Evolutionary conservation across 2,797 vertebrate species (phyloP), one percentile per base, ranked within the genome.

Genomic region (Varecia variegata): DNA sequence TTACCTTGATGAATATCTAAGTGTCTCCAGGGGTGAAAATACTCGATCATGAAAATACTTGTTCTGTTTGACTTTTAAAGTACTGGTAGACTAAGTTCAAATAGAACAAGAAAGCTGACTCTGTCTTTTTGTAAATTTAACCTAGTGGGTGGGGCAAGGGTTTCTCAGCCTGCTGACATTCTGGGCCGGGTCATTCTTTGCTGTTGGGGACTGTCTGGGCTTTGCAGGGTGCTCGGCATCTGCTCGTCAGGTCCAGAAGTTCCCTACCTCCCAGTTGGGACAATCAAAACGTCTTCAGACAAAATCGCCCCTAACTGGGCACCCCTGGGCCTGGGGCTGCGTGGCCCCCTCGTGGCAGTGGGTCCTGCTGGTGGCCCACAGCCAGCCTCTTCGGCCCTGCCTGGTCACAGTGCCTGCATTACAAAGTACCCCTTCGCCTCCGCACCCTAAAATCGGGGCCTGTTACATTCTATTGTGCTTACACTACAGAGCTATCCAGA

Each of bases 401-500:
- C 60, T 73, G 92, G 79, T 90, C 81, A 13, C 0, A 0, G 90
- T 93, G n/a, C 83, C 97, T 97, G 4, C 0, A 90, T 88, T 94
- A 18, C 54, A 96, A 97, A 97, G 85, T 71, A 65, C 56, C 76
- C 90, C 71, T 90, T 96, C 95, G 70, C 88, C 6, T 0, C 85
- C 62, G 40, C 32, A 95, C 92, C 88, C 32, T 50, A 89, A 92
- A 97, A 96, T 10, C 23, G 40, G 82, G 23, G 81, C 74, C 38
- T 68, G 5, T 62, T 96, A 40, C 80, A 76, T 73, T 87, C 50
- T 95, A 47, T 93, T 91, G 50, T 96, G 92, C 86, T 60, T 5
- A 15, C 30, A 93, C 54, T 79, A 13, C 91, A 96, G 92, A 97
- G 92, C 71, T 95, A 95, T 96, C 94, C 95, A 88, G 70, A 40